Conservation (phyloP, 2,113 vertebrate species). For the Saiga tatarica region DNA sequence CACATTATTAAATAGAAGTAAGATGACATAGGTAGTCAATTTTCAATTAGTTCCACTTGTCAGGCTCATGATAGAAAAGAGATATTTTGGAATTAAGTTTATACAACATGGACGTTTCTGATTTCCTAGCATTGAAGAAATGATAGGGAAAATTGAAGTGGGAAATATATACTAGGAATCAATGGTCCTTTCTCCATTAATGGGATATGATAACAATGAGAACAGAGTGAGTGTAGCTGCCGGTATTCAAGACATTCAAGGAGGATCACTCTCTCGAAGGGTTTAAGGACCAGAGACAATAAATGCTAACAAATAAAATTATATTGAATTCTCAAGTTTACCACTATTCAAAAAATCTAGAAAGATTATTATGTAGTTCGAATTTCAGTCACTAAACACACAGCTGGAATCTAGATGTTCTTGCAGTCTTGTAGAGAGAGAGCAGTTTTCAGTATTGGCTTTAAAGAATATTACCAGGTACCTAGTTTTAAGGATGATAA, state of each 20-base stretch:
- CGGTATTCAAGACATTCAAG: background rate
- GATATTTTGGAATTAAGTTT: constrained; percentile 17
- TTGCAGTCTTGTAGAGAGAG: background rate
- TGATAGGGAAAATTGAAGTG: background rate
- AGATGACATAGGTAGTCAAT: background rate
- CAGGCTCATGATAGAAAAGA: background rate
- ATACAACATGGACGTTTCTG: background rate
- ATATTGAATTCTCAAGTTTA: background rate
- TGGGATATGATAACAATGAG: background rate
- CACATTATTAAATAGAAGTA: background rate
- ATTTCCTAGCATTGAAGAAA: background rate
- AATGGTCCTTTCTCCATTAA: background rate
- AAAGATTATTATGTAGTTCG: background rate
- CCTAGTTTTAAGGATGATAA: background rate
- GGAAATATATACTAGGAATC: background rate
- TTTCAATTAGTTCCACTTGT: background rate
- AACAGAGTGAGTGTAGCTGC: background rate
- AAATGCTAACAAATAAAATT: background rate
- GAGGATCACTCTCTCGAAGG: background rate
- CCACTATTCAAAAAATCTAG: background rate
- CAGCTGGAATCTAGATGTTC: background rate
- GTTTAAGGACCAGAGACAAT: background rate
- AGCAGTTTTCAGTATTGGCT: background rate
- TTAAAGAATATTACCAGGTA: background rate
- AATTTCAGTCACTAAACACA: background rate